Evolutionary conservation across 2,888 invertebrate species (phyloP), one percentile per base, ranked within the genome.

Genomic region (Campoplex nolae): DNA sequence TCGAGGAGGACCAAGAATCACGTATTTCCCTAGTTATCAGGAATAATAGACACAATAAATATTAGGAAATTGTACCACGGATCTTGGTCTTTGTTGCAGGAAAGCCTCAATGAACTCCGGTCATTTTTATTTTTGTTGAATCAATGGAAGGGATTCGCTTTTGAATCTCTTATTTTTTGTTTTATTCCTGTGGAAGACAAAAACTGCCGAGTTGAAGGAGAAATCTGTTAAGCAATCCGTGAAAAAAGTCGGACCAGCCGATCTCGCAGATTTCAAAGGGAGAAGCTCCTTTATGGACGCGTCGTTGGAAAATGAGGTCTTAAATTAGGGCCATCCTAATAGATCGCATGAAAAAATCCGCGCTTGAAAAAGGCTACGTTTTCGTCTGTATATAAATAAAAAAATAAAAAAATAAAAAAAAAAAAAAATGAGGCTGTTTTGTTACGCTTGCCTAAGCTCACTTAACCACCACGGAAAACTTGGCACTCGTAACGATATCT

Each of bases 231-330:
- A 62, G 32, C 32, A 62, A 32, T 16, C 62, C 32, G 62, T 62
- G 62, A 62, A 62, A 62, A 62, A 32, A 16, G 13, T 62, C 32
- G 16, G 62, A 32, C 62, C 13, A 62, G 16, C 16, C 62, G 32
- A 62, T 32, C 7, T 16, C 11, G 1, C 16, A 62, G 62, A 62
- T 32, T 32, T 7, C n/a, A 68, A 42, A n/a, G 6, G n/a, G 38
- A 42, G 42, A 42, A n/a, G 13, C 68, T 70, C 7, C 38, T 45
- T 28, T 48, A 38, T 58, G 32, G n/a, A 45, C 62, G 75, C 67
- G 48, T 84, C 80, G 86, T 67, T 86, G 83, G 80, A 83, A 80
- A 84, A 77, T 83, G 73, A 77, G 83, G 74, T 77, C 76, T 81
- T 51, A 42, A 84, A 83, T 86, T 83, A 77, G 73, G 67, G 80